These are phyloP conservation scores for Drosophila kepulauana DNA, from an alignment of 1,140 invertebrate genomes.

Conservation along the genomic window DNA sequence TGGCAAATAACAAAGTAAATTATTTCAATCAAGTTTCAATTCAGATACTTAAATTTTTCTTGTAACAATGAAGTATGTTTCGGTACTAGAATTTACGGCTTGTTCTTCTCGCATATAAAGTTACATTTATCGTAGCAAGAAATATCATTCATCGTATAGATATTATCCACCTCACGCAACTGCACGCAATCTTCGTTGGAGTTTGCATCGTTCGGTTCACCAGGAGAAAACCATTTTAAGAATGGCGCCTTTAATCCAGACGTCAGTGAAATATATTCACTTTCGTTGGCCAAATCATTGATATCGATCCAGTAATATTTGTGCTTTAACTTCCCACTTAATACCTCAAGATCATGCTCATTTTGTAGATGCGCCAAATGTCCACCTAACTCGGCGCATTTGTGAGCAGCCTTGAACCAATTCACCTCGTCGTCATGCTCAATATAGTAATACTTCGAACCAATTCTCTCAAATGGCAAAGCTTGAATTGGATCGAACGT, in stretches of 20 bases:
- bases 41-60: too few species aligned
- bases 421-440: neutral
- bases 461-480: slow-evolving; percentile 4
- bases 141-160: slow-evolving; percentile 8
- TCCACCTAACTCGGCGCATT: slow-evolving; percentile 8
- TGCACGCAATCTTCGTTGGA: slow-evolving; percentile 6
- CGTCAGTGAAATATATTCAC: slow-evolving; percentile 1
- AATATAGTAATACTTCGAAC: slow-evolving; percentile 26
- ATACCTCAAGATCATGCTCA: neutral
- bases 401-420: slow-evolving; percentile 10
- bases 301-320: slow-evolving; percentile 15
- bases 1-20: too few species aligned
- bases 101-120: slow-evolving; percentile 18
- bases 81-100: too few species aligned
- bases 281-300: slow-evolving; percentile 3
- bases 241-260: neutral
- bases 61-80: too few species aligned
- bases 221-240: neutral
- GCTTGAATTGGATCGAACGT: neutral
- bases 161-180: neutral
- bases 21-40: too few species aligned
- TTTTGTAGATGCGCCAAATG: slow-evolving; percentile 9
- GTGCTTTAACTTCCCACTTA: neutral
- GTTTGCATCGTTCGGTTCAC: neutral
- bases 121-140: neutral